Conservation (phyloP, 1,140 invertebrate genomes). For the Drosophila leontia region DNA sequence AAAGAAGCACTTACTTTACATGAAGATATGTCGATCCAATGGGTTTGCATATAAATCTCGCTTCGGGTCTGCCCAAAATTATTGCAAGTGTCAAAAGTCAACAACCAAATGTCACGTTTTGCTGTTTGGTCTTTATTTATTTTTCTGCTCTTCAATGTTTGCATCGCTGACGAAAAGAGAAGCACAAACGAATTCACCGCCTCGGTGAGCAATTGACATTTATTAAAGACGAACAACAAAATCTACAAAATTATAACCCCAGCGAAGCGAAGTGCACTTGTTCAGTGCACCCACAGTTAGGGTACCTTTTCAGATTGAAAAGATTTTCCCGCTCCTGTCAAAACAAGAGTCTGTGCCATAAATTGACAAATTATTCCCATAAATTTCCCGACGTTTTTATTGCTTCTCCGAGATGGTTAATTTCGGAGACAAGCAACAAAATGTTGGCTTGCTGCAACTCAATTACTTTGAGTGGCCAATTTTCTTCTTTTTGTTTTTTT, state of each 20-base stretch:
- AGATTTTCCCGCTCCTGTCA: constrained; percentile 69
- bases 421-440: constrained; percentile 28
- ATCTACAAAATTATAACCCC: constrained; percentile 9
- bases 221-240: constrained; percentile 59
- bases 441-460: constrained; percentile 53
- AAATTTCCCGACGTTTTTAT: constrained; percentile 73
- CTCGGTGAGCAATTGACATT: constrained; percentile 71
- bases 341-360: constrained; percentile 49
- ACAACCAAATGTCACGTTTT: constrained; percentile 81
- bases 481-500: constrained; percentile 39
- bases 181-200: constrained; percentile 38
- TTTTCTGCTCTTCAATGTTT: constrained; percentile 32
- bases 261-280: constrained; percentile 57
- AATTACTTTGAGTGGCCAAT: constrained; percentile 75
- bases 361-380: constrained; percentile 77
- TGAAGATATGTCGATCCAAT: constrained; percentile 62
- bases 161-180: constrained; percentile 36
- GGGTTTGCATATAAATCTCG: constrained; percentile 64
- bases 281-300: constrained; percentile 45
- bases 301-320: constrained; percentile 50
- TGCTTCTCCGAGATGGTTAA: constrained; percentile 31
- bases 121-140: constrained; percentile 65
- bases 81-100: constrained; percentile 82
- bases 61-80: constrained; percentile 64
- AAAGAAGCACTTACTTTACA: constrained; percentile 54